Percentiles rank a stretch among this genome's conserved stretches.
These are phyloP conservation scores for Pardalotus punctatus DNA, from an alignment of 2,113 vertebrate genomes.

Conservation along the genomic window DNA sequence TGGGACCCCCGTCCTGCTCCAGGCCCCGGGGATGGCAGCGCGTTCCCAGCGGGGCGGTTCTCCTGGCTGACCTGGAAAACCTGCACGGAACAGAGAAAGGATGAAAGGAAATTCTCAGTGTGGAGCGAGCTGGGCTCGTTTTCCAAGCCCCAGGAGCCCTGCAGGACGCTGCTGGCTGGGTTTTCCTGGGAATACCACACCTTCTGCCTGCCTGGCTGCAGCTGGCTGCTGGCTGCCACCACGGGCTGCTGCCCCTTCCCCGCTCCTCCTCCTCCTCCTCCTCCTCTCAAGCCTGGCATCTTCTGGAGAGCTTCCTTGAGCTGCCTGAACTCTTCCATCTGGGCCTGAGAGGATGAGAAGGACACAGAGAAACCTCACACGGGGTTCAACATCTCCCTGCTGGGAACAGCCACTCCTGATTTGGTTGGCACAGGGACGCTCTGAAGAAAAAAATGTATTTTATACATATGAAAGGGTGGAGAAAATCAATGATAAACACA, in stretches of 20 bases:
- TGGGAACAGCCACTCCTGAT: accelerated
- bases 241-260: neutral
- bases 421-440: neutral
- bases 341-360: slow-evolving; percentile 30
- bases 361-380: neutral
- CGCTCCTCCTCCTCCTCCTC: neutral
- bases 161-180: neutral
- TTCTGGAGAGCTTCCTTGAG: slow-evolving; percentile 70
- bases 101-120: neutral
- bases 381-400: neutral
- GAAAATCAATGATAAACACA: neutral
- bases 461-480: neutral
- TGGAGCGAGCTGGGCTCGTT: neutral
- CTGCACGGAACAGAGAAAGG: neutral
- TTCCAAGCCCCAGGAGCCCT: neutral
- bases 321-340: slow-evolving; percentile 75
- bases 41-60: neutral
- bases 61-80: neutral
- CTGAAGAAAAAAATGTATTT: neutral
- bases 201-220: slow-evolving; percentile 2
- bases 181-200: neutral
- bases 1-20: neutral
- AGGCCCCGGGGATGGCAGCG: accelerated
- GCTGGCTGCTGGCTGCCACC: neutral
- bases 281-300: slow-evolving; percentile 72